Conservation (phyloP, 2,797 vertebrate species). For the Enteromius unitaeniatus region DNA sequence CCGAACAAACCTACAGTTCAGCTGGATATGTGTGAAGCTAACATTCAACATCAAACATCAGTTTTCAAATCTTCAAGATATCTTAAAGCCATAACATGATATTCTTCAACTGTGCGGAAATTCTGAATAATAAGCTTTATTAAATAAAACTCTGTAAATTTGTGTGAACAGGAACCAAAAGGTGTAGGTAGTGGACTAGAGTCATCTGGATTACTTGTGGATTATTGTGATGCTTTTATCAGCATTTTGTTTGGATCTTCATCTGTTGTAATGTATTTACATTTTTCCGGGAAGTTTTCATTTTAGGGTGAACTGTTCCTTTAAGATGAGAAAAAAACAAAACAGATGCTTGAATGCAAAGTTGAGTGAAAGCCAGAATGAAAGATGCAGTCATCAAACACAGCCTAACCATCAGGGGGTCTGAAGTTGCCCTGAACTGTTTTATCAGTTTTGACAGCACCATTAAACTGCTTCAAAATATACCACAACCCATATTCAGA, state of each 20-base stretch:
- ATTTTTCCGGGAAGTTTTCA: background rate
- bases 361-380: background rate
- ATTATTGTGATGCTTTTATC: background rate
- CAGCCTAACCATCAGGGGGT: background rate
- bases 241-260: background rate
- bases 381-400: constrained; percentile 13
- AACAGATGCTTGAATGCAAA: background rate
- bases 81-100: too few species aligned
- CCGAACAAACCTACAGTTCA: too few species aligned
- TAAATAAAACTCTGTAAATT: too few species aligned
- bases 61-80: too few species aligned
- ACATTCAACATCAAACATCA: too few species aligned
- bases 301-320: background rate
- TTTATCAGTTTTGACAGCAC: constrained; percentile 33
- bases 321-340: background rate
- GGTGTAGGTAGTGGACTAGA: too few species aligned
- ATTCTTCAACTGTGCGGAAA: too few species aligned
- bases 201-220: background rate
- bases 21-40: too few species aligned
- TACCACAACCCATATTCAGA: constrained; percentile 28
- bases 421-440: constrained; percentile 19
- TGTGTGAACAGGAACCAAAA: too few species aligned
- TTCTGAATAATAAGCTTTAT: too few species aligned
- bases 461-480: background rate
- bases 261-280: background rate